These are phyloP conservation scores for Acromyrmex charruanus DNA, from an alignment of 1,140 invertebrate species.

Conservation along the genomic window DNA sequence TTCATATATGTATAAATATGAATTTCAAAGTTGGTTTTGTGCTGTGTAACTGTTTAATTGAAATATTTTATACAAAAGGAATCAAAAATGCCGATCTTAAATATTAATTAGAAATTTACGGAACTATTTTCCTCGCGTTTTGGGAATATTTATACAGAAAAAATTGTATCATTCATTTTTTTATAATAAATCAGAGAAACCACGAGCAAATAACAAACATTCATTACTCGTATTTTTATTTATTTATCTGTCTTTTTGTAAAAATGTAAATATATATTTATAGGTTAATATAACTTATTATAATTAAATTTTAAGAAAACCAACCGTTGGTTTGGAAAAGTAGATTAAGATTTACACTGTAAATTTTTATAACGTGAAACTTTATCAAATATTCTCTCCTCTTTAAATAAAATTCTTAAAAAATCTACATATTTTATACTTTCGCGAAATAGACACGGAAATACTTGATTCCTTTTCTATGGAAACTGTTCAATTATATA, in stretches of 20 bases:
- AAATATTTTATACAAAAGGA: slow-evolving; percentile 46
- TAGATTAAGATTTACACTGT: slow-evolving; percentile 43
- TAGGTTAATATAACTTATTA: slow-evolving; percentile 56
- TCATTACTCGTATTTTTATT: background rate
- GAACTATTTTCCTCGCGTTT: background rate
- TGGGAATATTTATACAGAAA: slow-evolving; percentile 7
- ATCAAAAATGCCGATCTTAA: slow-evolving; percentile 14
- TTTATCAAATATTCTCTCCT: background rate
- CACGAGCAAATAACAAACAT: background rate
- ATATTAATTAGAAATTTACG: slow-evolving; percentile 3
- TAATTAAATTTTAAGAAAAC: slow-evolving; percentile 4
- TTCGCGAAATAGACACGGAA: background rate
- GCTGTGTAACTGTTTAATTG: slow-evolving; percentile 13
- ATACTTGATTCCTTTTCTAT: slow-evolving; percentile 36
- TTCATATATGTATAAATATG: background rate
- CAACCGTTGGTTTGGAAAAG: background rate
- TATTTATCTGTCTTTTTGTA: slow-evolving; percentile 34
- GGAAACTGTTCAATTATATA: slow-evolving; percentile 22
- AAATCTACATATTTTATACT: background rate
- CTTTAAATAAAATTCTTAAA: slow-evolving; percentile 10
- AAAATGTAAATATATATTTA: slow-evolving; percentile 57
- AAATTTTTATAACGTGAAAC: slow-evolving; percentile 16
- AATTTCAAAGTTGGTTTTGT: slow-evolving; percentile 12
- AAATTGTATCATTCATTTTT: background rate
- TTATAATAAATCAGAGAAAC: background rate